Base-by-base conservation (phyloP, 2,797 vertebrate species). In the Crotalus adamanteus region DNA sequence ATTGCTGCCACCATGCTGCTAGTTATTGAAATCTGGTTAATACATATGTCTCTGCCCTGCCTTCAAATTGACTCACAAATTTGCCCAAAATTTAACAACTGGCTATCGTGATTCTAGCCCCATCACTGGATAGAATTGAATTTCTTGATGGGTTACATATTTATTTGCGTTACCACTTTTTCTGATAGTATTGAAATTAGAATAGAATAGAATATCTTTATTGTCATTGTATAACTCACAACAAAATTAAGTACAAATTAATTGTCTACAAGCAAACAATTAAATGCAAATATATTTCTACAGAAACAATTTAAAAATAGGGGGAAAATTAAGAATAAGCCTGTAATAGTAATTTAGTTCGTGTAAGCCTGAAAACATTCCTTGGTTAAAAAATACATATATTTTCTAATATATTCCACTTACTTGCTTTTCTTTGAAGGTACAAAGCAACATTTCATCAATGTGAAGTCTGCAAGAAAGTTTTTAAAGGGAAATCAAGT, bases 401-500 rank as follows among this genome's bases (percentile, higher is more conserved):
- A 37, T 37, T 37, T 37, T 93, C 86, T 94, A 95, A 94, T 61
- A 69, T 3, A 95, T 91, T 90, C 4, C 95, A 92, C 56, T 78
- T 60, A 4, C 53, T 89, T 96, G 94, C 88, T 95, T 94, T 94
- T 94, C 47, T 96, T 96, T 93, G 57, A 96, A 99, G 99, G 96
- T 99, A 99, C 51, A 99, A 99, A 98, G 98, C 99, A 65, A 98
- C 99, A 2, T 98, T 99, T 97, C 99, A 99, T 97, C 99, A 99
- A 92, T 99, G 99, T 97, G 99, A 99, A 95, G 98, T 99, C 94
- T 99, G 99, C 97, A 99, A 99, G 98, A 99, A 99, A 97, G 99
- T 99, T 97, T 99, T 99, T 96, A 99, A 99, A 97, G 99, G 99
- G 92, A 99, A 99, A 97, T 99, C 99, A 95, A 99, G 99, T 97